phyloP scores from a whole-genome alignment of 2,113 vertebrate genomes.

The Herpetotheres cachinnans region DNA sequence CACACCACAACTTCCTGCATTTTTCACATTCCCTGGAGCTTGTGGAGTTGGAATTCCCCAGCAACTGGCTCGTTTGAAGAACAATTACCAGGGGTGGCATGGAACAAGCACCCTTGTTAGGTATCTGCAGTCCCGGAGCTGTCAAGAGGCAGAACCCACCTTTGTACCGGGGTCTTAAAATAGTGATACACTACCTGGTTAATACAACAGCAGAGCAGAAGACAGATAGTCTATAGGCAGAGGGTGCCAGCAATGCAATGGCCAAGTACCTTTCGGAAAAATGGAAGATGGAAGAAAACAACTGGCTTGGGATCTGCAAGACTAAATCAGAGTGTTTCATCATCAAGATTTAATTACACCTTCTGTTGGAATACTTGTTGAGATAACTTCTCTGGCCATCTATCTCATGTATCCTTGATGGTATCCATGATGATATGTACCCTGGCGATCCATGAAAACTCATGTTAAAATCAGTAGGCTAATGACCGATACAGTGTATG shows the following conservation, averaged over 20 bases:
- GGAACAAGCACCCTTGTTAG: background rate
- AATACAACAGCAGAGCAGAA: background rate
- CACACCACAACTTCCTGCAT: background rate
- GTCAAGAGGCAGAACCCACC: background rate
- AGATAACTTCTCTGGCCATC: slow-evolving; percentile 32
- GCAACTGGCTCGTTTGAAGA: background rate
- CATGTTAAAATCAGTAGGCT: background rate
- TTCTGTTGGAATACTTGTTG: slow-evolving; percentile 62
- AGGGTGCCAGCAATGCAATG: slow-evolving; percentile 55
- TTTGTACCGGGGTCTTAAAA: background rate
- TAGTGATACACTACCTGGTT: background rate
- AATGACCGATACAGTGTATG: background rate
- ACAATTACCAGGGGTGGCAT: background rate
- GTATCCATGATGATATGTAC: background rate
- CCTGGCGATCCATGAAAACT: background rate
- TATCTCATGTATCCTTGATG: background rate
- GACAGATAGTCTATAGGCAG: slow-evolving; percentile 12
- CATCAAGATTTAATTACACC: slow-evolving; percentile 58
- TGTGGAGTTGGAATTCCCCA: background rate
- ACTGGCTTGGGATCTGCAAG: slow-evolving; percentile 68
- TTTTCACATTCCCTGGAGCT: background rate
- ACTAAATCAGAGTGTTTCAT: slow-evolving; percentile 64
- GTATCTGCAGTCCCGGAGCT: background rate
- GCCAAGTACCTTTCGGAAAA: slow-evolving; percentile 58
- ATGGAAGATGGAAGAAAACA: slow-evolving; percentile 43